phyloP scores from a whole-genome alignment of 2,113 vertebrate species.

The Eudorcas thomsonii region DNA sequence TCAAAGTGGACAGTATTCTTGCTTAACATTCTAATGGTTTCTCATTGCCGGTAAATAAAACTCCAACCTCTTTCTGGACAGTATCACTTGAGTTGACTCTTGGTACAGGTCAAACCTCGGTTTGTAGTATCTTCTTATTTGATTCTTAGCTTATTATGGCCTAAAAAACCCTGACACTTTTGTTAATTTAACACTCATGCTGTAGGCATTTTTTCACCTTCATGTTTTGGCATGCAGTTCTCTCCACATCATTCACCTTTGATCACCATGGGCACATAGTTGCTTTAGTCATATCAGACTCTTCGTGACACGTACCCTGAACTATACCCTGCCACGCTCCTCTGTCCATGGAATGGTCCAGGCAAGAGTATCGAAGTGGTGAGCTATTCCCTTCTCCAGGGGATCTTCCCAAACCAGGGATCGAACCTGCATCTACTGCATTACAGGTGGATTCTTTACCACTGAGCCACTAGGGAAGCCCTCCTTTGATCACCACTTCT shows the following conservation, averaged over 20 bases:
- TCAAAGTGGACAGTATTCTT: background rate
- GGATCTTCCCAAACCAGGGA: background rate
- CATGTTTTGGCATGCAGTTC: background rate
- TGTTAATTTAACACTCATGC: background rate
- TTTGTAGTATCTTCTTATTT: background rate
- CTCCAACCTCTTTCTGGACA: background rate
- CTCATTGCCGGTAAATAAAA: background rate
- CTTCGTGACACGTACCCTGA: background rate
- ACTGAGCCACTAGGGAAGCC: background rate
- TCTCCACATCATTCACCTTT: background rate
- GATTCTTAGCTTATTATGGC: background rate
- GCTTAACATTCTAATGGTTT: background rate
- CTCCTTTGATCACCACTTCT: background rate
- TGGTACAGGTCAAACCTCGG: background rate
- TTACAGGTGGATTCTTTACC: background rate
- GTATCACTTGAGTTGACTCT: background rate
- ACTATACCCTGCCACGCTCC: background rate
- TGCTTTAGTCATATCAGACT: background rate
- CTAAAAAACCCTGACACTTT: background rate
- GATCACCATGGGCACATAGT: background rate
- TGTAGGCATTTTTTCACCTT: background rate
- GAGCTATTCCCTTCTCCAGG: background rate
- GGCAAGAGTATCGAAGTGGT: background rate
- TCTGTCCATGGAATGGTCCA: background rate
- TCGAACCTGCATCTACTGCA: background rate